phyloP scores from a whole-genome alignment of 2,797 vertebrate species.

The Steatocranus sp. region DNA sequence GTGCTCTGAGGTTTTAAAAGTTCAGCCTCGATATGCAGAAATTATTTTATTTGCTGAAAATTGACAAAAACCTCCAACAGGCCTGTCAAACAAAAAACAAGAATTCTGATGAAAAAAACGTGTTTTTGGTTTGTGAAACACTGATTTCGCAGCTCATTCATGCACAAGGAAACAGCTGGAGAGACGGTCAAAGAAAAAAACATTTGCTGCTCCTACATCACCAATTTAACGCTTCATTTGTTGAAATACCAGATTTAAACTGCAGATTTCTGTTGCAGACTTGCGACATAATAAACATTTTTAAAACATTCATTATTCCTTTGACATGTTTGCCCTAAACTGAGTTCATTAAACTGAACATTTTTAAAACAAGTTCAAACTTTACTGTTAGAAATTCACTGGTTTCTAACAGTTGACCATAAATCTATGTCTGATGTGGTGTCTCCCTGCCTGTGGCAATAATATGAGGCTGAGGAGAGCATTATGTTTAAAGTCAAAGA shows the following conservation, averaged over 20 bases:
- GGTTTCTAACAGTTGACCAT: background rate
- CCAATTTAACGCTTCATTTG: fast-evolving
- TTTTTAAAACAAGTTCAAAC: background rate
- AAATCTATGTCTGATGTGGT: background rate
- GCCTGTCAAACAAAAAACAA: too few relatives aligned
- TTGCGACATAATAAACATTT: background rate
- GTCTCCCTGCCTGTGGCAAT: background rate
- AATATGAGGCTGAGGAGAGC: background rate
- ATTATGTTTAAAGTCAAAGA: background rate
- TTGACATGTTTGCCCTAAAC: background rate
- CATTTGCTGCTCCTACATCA: background rate
- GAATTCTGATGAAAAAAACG: background rate
- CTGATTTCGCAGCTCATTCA: fast-evolving
- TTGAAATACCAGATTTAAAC: background rate
- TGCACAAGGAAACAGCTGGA: background rate
- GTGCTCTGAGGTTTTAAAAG: background rate
- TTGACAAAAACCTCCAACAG: background rate
- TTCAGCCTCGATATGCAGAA: background rate
- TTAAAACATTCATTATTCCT: background rate
- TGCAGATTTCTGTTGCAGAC: background rate
- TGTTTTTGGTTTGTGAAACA: too few relatives aligned
- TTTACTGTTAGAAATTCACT: background rate
- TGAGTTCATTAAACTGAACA: background rate
- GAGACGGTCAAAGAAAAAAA: background rate
- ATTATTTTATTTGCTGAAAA: background rate